Conservation (phyloP, 1,140 invertebrate genomes). For the Odontomachus brunneus region DNA sequence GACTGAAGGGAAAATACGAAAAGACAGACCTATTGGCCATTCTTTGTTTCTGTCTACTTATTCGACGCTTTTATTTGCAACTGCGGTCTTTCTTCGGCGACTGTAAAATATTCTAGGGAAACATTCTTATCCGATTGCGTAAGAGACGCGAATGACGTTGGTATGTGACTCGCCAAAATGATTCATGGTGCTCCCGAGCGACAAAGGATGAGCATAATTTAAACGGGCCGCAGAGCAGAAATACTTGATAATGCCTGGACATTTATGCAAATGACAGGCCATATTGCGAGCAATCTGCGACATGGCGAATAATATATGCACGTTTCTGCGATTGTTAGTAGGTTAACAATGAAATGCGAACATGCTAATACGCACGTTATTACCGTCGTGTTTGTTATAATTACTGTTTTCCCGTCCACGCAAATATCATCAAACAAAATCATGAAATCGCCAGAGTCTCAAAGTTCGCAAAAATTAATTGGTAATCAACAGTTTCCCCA, state of each 20-base stretch:
- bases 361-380: background rate
- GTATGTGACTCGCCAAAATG: background rate
- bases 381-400: slow-evolving; percentile 39
- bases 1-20: no score
- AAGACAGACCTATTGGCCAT: no score
- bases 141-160: background rate
- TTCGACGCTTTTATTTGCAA: background rate
- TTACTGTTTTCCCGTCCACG: slow-evolving; percentile 12
- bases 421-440: background rate
- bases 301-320: background rate
- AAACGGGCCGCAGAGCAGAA: background rate
- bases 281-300: slow-evolving; percentile 18
- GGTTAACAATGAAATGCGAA: background rate
- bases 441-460: no score
- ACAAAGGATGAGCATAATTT: background rate
- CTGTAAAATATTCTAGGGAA: background rate
- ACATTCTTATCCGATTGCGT: background rate
- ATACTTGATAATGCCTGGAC: slow-evolving; percentile 7
- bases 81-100: background rate
- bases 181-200: background rate
- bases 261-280: background rate
- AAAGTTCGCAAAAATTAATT: no score
- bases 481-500: no score
- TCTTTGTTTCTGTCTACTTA: no score
- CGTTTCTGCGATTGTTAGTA: slow-evolving; percentile 17